Base-by-base conservation (phyloP, 2,888 invertebrate species). In the Spilosoma lubricipeda region DNA sequence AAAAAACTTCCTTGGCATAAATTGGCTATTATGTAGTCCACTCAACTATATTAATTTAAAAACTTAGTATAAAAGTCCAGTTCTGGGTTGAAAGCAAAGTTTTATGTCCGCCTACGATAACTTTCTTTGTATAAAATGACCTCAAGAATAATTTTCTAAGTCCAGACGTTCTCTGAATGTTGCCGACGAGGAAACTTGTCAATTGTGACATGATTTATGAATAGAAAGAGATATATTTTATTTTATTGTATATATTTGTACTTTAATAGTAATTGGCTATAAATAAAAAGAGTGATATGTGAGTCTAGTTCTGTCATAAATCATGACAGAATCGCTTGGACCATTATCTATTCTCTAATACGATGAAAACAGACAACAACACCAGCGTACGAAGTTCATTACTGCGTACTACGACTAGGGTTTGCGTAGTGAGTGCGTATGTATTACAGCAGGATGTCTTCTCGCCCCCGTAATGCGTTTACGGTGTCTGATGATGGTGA, bases 161-260 rank as follows among this genome's bases (percentile, higher is more conserved):
- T 69, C 33, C 68, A 73, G 63, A 68, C 48, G n/a, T 59, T n/a
- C 18, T 68, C 23, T 67, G 33, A 45, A 73, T 63, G 23, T 72
- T 64, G 68, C 23, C 45, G 45, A 67, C 59, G 45, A 68, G 72
- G 23, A 48, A 56, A 59, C 23, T 56, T 67, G 59, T 59, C n/a
- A 56, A 56, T n/a, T 56, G n/a, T 13, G 3, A 56, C 13, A 23
- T 56, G 56, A 56, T 56, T n/a, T 56, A 56, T 56, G 56, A 56
- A 27, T 13, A n/a, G n/a, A 56, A 20, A 52, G 20, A 23, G 23
- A 52, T 52, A 52, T 52, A 52, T 52, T 56, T 56, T 11, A 11
- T 56, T 13, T 56, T 27, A 3, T 27, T 56, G 56, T 56, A 56
- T n/a, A 2, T 56, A n/a, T 56, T 13, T n/a, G 11, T 56, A 13